phyloP scores from a whole-genome alignment of 2,797 vertebrate species.

The Helarctos malayanus region DNA sequence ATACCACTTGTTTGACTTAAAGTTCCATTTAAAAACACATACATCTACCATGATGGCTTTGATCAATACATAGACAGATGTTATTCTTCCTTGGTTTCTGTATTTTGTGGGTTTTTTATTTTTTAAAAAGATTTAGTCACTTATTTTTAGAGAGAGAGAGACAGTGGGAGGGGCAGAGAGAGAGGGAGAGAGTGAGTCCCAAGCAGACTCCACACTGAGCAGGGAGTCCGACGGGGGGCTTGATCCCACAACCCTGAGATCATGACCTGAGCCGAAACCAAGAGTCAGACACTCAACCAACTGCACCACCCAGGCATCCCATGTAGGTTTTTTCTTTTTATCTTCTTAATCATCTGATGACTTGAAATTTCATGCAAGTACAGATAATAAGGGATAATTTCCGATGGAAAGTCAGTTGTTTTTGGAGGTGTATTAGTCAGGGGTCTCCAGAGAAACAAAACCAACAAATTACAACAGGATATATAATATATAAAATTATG shows the following conservation, averaged over 20 bases:
- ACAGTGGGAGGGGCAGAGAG: neutral
- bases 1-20: neutral
- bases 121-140: neutral
- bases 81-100: conserved; percentile 42
- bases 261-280: neutral
- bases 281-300: neutral
- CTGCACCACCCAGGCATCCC: neutral
- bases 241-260: neutral
- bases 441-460: neutral
- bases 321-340: neutral
- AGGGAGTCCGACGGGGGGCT: neutral
- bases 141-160: neutral
- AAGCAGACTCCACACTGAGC: neutral
- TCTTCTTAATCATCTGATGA: conserved; percentile 10
- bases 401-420: conserved; percentile 16
- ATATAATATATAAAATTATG: neutral
- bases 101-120: neutral
- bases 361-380: conserved; percentile 47
- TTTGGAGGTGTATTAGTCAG: neutral
- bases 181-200: neutral
- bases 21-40: neutral
- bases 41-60: neutral
- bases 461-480: neutral
- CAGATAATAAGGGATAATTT: neutral
- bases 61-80: neutral